These are phyloP conservation scores for Micropoecilia bifurca DNA, from an alignment of 2,797 vertebrate species.

Conservation along the genomic window DNA sequence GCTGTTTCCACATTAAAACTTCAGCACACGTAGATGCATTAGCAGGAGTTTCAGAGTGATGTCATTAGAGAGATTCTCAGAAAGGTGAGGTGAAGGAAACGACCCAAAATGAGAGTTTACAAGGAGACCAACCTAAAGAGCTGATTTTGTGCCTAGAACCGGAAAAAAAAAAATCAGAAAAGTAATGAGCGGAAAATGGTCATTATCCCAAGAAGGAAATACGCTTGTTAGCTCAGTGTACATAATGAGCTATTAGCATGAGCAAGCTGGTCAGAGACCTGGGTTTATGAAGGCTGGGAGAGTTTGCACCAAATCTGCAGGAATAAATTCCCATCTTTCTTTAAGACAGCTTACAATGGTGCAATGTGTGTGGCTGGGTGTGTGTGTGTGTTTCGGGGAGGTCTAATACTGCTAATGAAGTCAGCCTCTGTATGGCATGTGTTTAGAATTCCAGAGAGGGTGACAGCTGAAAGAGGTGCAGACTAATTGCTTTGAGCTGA, in stretches of 20 bases:
- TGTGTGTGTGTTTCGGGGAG: constrained; percentile 7
- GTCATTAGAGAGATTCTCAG: constrained; percentile 13
- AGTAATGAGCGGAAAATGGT: constrained; percentile 46
- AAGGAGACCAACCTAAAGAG: constrained; percentile 16
- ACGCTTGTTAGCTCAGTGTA: constrained; percentile 15
- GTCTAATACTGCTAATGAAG: constrained; percentile 19
- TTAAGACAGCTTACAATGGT: not conserved
- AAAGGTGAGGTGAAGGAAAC: constrained; percentile 24
- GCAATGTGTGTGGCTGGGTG: not conserved
- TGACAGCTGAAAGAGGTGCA: constrained; percentile 17
- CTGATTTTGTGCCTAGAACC: constrained; percentile 23
- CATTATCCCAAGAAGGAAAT: constrained; percentile 36
- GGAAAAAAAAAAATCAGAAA: constrained; percentile 14
- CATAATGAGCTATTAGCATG: constrained; percentile 35
- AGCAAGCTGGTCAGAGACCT: constrained; percentile 14
- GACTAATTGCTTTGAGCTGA: constrained; percentile 8
- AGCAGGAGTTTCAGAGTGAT: constrained; percentile 10
- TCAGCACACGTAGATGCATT: constrained; percentile 20
- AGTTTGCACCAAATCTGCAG: constrained; percentile 14
- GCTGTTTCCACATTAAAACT: constrained; percentile 25
- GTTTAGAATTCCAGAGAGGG: constrained; percentile 17
- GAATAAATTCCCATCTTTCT: constrained; percentile 18
- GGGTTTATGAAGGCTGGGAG: constrained; percentile 18
- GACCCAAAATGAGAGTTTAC: constrained; percentile 25
- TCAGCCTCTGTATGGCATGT: constrained; percentile 13